Conservation (phyloP, 1,140 invertebrate genomes). For the Helicoverpa armigera region DNA sequence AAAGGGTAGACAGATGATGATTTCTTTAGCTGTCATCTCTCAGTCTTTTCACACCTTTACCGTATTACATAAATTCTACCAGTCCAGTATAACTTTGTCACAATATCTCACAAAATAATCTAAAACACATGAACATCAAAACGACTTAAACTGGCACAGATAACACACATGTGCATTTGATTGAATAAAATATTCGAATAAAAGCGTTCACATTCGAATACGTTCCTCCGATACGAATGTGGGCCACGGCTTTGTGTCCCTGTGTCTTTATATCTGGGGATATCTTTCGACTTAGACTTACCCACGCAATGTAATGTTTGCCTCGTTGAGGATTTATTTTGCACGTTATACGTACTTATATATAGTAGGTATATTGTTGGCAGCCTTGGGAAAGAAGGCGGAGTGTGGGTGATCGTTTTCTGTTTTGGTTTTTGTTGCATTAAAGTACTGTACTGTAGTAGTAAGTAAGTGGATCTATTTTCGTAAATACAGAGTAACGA, state of each 20-base stretch:
- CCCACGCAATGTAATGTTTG: conserved; percentile 14
- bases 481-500: too few species aligned
- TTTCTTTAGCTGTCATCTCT: too few species aligned
- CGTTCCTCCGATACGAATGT: conserved; percentile 5
- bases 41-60: too few species aligned
- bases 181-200: conserved; percentile 42
- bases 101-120: not conserved
- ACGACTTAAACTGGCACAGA: not conserved
- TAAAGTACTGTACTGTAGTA: too few species aligned
- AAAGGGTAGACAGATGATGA: too few species aligned
- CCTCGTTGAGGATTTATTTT: conserved; percentile 14
- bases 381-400: too few species aligned
- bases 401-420: not conserved
- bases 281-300: conserved; percentile 3
- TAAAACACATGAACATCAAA: not conserved
- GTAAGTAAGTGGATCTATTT: too few species aligned
- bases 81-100: not conserved
- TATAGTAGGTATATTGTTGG: too few species aligned
- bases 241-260: conserved; percentile 8
- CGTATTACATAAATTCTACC: too few species aligned
- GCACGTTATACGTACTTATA: not conserved
- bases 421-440: not conserved
- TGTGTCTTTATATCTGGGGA: conserved; percentile 17
- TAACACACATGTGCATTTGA: conserved; percentile 31
- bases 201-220: conserved; percentile 14